These are phyloP conservation scores for Eristalinus sepulchralis DNA, from an alignment of 2,888 invertebrate species.

Conservation along the genomic window DNA sequence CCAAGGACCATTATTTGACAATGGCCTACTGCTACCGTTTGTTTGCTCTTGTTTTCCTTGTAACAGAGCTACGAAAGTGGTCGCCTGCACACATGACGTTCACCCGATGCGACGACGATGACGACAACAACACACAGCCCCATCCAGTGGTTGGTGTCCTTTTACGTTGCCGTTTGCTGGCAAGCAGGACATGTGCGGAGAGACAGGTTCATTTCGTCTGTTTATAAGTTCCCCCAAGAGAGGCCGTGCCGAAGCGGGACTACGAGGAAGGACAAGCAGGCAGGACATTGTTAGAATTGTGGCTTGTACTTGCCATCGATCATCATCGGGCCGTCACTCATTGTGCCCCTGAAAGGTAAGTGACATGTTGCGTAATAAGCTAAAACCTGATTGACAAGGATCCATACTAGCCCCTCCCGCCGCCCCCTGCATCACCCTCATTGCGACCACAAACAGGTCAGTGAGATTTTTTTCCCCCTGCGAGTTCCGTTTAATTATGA, in stretches of 20 bases:
- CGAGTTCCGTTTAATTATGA: constrained; percentile 38
- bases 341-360: constrained; percentile 33
- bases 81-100: not conserved
- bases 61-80: constrained; percentile 16
- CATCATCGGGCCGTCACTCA: constrained; percentile 26
- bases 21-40: constrained; percentile 54
- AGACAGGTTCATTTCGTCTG: not conserved
- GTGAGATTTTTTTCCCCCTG: not conserved
- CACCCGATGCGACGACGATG: not conserved
- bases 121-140: not conserved
- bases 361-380: constrained; percentile 59
- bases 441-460: not conserved
- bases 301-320: constrained; percentile 43
- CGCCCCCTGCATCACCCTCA: not conserved
- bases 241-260: not conserved
- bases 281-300: constrained; percentile 14
- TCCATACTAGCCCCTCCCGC: not conserved
- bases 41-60: constrained; percentile 63
- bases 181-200: not conserved
- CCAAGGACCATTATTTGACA: constrained; percentile 60
- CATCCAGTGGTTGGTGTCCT: not conserved
- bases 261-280: constrained; percentile 3
- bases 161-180: not conserved
- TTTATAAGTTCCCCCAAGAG: not conserved
- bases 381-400: constrained; percentile 60